Evolutionary conservation across 2,888 invertebrate genomes (phyloP).

Genomic region (Plutella xylostella): DNA sequence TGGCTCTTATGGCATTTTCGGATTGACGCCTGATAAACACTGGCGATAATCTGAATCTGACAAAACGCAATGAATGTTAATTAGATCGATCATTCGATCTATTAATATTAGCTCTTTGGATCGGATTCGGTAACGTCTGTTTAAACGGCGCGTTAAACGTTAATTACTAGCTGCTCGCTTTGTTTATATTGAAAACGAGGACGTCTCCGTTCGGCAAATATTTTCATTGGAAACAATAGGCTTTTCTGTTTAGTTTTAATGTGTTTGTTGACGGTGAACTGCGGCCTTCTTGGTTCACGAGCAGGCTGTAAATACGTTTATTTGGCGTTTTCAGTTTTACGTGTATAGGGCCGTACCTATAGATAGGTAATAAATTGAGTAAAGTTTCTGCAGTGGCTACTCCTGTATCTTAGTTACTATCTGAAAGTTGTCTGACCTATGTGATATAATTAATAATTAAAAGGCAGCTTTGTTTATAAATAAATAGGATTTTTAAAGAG

Average conservation of each 20-base stretch:
- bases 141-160: conserved; percentile 31
- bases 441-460: no score
- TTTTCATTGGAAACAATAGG: conserved; percentile 31
- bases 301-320: no score
- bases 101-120: conserved; percentile 31
- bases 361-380: no score
- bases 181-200: conserved; percentile 27
- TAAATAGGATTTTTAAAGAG: no score
- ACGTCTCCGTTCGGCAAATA: conserved; percentile 31
- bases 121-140: conserved; percentile 21
- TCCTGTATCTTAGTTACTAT: no score
- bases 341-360: no score
- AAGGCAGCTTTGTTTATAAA: no score
- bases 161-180: conserved; percentile 33
- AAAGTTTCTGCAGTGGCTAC: no score
- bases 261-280: conserved; percentile 23
- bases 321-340: no score
- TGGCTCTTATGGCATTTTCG: conserved; percentile 32
- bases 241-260: conserved; percentile 23
- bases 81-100: conserved; percentile 38
- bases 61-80: conserved; percentile 50
- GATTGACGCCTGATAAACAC: conserved; percentile 32
- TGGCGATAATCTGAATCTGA: conserved; percentile 49
- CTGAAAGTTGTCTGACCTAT: no score
- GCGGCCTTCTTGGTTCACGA: no score